These are phyloP conservation scores for Dorcus hopei DNA, from an alignment of 2,888 invertebrate genomes.

Conservation along the genomic window DNA sequence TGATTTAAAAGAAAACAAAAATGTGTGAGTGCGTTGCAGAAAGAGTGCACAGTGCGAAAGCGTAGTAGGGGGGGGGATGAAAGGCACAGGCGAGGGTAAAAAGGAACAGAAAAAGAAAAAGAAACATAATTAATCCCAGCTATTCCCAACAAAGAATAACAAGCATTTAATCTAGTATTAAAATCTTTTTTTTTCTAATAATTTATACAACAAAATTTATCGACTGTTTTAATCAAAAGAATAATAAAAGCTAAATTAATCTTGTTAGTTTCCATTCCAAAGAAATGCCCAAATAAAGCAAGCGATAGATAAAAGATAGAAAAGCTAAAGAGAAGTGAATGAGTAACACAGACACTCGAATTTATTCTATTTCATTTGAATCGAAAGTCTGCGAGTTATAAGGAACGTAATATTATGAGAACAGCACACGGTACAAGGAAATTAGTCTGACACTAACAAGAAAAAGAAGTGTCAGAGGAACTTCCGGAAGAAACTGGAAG, in stretches of 20 bases:
- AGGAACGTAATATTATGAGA: slow-evolving; percentile 7
- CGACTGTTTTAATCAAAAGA: too few relatives aligned
- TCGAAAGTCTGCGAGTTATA: background rate
- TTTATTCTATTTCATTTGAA: too few relatives aligned
- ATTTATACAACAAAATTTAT: too few relatives aligned
- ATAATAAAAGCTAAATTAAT: too few relatives aligned
- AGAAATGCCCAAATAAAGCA: too few relatives aligned
- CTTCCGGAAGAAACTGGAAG: slow-evolving; percentile 28
- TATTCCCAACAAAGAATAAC: slow-evolving; percentile 8
- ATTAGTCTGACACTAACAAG: slow-evolving; percentile 38
- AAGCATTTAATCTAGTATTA: background rate
- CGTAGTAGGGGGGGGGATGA: slow-evolving; percentile 5
- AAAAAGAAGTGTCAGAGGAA: slow-evolving; percentile 35
- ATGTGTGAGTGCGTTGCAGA: background rate
- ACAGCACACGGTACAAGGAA: slow-evolving; percentile 25
- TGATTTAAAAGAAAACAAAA: too few relatives aligned
- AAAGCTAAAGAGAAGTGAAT: too few relatives aligned
- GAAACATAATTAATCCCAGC: slow-evolving; percentile 17
- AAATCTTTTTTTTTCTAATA: too few relatives aligned
- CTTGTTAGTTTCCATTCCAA: too few relatives aligned
- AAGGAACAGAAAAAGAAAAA: slow-evolving; percentile 16
- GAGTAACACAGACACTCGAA: too few relatives aligned
- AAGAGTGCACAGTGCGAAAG: slow-evolving; percentile 5
- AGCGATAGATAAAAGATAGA: too few relatives aligned
- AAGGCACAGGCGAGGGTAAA: slow-evolving; percentile 4